Evolutionary conservation across 2,888 invertebrate species (phyloP), one percentile per base, ranked within the genome.

Genomic region (Amblyjoppa proteus): DNA sequence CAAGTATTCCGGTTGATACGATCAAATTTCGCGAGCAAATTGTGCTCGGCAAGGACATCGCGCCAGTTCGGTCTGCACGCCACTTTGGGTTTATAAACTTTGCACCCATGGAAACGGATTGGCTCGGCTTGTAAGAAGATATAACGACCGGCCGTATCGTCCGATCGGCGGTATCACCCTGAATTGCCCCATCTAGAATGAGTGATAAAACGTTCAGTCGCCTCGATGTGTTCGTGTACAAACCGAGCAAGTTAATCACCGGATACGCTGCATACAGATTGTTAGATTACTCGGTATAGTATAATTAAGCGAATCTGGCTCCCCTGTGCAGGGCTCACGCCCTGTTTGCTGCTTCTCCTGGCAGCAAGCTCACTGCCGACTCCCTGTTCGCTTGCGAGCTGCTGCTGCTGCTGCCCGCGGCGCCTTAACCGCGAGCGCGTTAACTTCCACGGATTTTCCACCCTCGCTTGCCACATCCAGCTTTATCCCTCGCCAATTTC

Each of bases 251-350:
- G 86, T 90, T 90, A 88, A 90, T 90, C 87, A 87, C 88, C 88
- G 88, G 88, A 89, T 88, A 81, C 79, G 77, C 73, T 58, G 79
- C 77, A 77, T 88, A 87, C 89, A 84, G 87, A 89, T 89, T 88
- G 86, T 90, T 89, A 85, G 81, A 90, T 89, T 89, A 87, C 82
- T 83, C 84, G 82, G 80, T 81, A 87, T 88, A 89, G 81, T 83
- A 88, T 89, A 90, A 89, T 90, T 90, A 88, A 88, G 84, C 84
- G 88, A 71, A 69, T 76, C 77, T 80, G 79, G 41, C 75, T 74
- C 69, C 53, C 61, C 41, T 80, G 25, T 71, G 31, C 4, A 41
- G 51, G 49, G 34, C 38, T 76, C 25, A 58, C 38, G 2, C 58
- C 38, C 79, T 61, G 56, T 49, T 80, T 70, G 58, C 73, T 75